Base-by-base conservation (phyloP, 2,797 vertebrate species). In the Adelosebastes latens region DNA sequence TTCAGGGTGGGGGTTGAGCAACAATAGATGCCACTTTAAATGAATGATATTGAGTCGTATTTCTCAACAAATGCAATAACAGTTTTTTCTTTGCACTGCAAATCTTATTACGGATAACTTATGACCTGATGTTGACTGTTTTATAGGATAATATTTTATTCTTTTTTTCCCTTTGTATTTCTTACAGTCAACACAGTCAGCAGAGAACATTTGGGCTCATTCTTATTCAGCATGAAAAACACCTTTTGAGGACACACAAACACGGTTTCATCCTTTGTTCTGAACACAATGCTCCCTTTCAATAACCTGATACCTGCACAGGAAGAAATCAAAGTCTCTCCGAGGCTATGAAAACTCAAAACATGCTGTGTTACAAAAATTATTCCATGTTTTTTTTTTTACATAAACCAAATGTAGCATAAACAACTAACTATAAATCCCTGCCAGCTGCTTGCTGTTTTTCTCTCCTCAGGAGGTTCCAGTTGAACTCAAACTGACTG, bases 51-150 rank as follows among this genome's bases (percentile, higher is more conserved):
- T 69, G n/a, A 27, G 22, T 77, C 46, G 14, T 31, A 12, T 77
- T 58, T 68, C 49, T 77, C 22, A 60, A 46, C 8, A 59, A 60
- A 69, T 72, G 25, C 5, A 67, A 83, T 89, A 64, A 77, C 6
- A 74, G 16, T 20, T 36, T 49, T 72, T 49, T 9, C 22, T 62
- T 32, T 76, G 53, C 22, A 10, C 11, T 61, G 65, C 20, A 64
- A 39, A 85, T 72, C 2, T 72, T 39, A 79, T 80, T 66, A 34
- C 3, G n/a, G 5, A n/a, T 22, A 56, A 81, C 5, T 20, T 20
- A 58, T 72, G 52, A 63, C 13, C 16, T 46, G 5, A 16, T 64
- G 56, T 22, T 55, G 39, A 60, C 62, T 58, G 11, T 66, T 79
- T 66, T 25, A 31, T 52, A 10, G 18, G 27, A 62, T 66, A 3